phyloP scores from a whole-genome alignment of 2,888 invertebrate genomes.

The Calephelis perditalis region DNA sequence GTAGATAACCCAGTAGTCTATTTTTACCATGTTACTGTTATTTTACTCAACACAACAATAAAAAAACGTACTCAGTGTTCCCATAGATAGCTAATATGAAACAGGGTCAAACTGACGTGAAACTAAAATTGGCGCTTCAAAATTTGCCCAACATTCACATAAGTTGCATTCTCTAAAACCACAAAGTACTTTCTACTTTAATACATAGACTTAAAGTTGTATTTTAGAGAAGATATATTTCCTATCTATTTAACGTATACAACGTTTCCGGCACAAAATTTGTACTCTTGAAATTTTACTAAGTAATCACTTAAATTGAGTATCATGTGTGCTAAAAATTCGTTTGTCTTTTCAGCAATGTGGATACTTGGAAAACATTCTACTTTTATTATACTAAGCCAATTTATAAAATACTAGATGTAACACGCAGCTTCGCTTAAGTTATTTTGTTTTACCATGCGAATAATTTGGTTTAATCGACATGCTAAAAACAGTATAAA shows the following conservation, averaged over 20 bases:
- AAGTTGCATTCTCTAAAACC: neutral
- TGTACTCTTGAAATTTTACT: conserved; percentile 13
- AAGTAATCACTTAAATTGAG: conserved; percentile 13
- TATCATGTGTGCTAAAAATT: conserved; percentile 13
- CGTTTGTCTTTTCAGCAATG: conserved; percentile 8
- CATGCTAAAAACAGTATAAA: too few species aligned
- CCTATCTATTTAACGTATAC: conserved; percentile 8
- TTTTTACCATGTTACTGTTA: too few species aligned
- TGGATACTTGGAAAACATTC: too few species aligned
- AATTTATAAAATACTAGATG: too few species aligned
- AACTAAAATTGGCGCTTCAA: conserved; percentile 26
- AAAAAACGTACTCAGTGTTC: conserved; percentile 5
- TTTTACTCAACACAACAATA: conserved; percentile 2
- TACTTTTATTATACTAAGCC: too few species aligned
- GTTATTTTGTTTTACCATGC: too few species aligned
- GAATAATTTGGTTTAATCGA: too few species aligned
- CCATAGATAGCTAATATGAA: conserved; percentile 18
- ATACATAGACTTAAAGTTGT: neutral
- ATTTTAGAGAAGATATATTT: neutral
- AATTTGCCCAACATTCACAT: conserved; percentile 20
- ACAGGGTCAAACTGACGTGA: conserved; percentile 24
- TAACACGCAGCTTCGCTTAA: too few species aligned
- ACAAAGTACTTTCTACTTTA: neutral
- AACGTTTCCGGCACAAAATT: conserved; percentile 9
- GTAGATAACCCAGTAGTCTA: too few species aligned